Evolutionary conservation across 2,797 vertebrate species (phyloP), one percentile per base, ranked within the genome.

Genomic region (Ciconia nigra): DNA sequence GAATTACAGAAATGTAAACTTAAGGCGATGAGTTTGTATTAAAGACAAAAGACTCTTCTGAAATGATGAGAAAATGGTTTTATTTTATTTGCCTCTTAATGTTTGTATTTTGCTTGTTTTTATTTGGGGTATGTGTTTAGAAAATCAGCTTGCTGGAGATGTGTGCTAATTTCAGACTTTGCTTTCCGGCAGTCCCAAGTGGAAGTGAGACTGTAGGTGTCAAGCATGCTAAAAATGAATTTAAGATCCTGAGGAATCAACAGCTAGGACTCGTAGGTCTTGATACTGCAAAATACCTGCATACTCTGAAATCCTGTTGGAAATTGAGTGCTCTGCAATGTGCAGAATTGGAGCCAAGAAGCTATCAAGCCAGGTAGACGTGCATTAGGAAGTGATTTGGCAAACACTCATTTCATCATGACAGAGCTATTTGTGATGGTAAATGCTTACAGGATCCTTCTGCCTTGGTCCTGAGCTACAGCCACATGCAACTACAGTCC

Each of bases 341-440:
- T 69, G 71, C 78, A 44, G 72, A 47, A n/a, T 24, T 78, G 81
- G 61, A 93, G 74, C 92, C 95, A 92, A 58, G 46, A 73, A 74
- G 59, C 86, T 58, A 22, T 82, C 63, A 39, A 83, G 81, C 37
- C 82, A 93, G 93, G 92, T 91, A 52, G 83, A 58, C 0, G 0
- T 67, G 52, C 61, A 7, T 69, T 89, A 5, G 61, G 71, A 87
- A 62, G 42, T 57, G 81, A 87, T 83, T 71, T 92, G 88, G 92
- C 93, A 87, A 62, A 74, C 35, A 4, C 39, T 92, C 33, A 1
- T 65, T 87, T 89, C 82, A 79, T 82, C 58, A 22, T 81, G 77
- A 73, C 70, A 47, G 91, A 92, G 77, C 89, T 93, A 15, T 95
- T 71, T 88, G 91, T 58, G 91, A 17, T 81, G 76, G 85, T 49